A percentile compares a stretch with the other conserved stretches of the same genome.
Evolutionary conservation across 2,797 vertebrate species (phyloP).

Genomic region (Bradypodion pumilum): DNA sequence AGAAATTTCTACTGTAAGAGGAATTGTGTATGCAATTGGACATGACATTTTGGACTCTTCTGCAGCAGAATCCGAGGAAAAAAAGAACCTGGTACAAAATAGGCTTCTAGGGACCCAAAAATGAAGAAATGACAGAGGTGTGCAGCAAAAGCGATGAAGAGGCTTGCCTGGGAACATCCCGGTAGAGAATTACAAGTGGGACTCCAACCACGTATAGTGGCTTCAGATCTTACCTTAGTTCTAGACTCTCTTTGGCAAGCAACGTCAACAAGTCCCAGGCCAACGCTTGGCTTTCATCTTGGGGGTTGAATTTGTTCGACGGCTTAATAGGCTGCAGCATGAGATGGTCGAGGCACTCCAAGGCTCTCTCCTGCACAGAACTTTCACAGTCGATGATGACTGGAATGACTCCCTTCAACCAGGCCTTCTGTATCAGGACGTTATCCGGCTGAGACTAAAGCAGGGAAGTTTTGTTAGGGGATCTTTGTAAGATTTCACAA

Average conservation of each 20-base stretch:
- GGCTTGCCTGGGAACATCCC: too few relatives aligned
- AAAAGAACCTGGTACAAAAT: not conserved
- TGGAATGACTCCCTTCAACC: slow-evolving; percentile 86
- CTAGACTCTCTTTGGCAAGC: slow-evolving; percentile 82
- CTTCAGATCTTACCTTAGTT: slow-evolving; percentile 81
- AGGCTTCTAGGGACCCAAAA: not conserved
- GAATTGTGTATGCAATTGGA: too few relatives aligned
- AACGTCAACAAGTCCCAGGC: slow-evolving; percentile 88
- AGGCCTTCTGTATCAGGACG: slow-evolving; percentile 83
- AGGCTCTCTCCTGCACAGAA: slow-evolving; percentile 88
- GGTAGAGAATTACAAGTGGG: slow-evolving; percentile 27
- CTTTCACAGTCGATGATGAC: slow-evolving; percentile 85
- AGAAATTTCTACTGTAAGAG: too few relatives aligned
- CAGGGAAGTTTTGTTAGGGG: not conserved
- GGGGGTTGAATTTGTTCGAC: slow-evolving; percentile 51
- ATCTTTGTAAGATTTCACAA: rapidly evolving
- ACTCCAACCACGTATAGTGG: not conserved
- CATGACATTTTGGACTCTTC: too few relatives aligned
- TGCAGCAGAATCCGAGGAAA: too few relatives aligned
- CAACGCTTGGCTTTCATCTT: slow-evolving; percentile 78
- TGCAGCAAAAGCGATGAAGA: too few relatives aligned
- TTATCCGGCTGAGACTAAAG: slow-evolving; percentile 79
- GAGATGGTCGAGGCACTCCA: slow-evolving; percentile 87
- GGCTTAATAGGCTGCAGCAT: slow-evolving; percentile 82
- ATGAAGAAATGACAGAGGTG: not conserved